Conservation (phyloP, 2,888 invertebrate genomes). For the Copidosoma aretas region DNA sequence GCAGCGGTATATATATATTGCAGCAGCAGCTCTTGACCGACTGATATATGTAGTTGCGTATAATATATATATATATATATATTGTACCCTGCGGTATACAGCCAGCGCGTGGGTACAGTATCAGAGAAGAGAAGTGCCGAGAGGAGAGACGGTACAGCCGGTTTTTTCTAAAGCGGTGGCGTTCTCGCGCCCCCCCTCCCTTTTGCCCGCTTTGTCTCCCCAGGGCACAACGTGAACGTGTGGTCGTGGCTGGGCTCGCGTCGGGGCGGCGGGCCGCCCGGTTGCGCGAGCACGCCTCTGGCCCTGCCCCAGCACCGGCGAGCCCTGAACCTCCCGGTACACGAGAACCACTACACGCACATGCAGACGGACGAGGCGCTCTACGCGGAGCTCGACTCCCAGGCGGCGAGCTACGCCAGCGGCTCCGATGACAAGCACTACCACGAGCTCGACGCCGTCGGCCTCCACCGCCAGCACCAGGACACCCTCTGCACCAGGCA, state of each 20-base stretch:
- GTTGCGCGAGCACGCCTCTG: conserved; percentile 57
- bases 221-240: conserved; percentile 61
- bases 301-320: conserved; percentile 58
- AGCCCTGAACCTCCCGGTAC: conserved; percentile 64
- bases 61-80: too few relatives aligned
- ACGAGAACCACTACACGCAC: conserved; percentile 72
- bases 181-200: not conserved
- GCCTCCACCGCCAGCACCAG: conserved; percentile 58
- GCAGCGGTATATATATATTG: too few relatives aligned
- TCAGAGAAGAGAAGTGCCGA: too few relatives aligned
- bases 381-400: conserved; percentile 75
- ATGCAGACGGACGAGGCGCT: conserved; percentile 74
- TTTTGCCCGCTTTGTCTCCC: not conserved
- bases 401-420: conserved; percentile 63
- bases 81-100: too few relatives aligned
- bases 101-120: too few relatives aligned
- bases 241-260: conserved; percentile 61
- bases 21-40: too few relatives aligned
- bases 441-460: conserved; percentile 60
- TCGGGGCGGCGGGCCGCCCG: conserved; percentile 59
- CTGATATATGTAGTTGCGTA: too few relatives aligned
- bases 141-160: too few relatives aligned
- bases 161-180: not conserved
- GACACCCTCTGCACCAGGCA: conserved; percentile 54
- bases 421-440: conserved; percentile 60